Percentiles rank a stretch among this genome's conserved stretches.
These are phyloP conservation scores for Troilus luridus DNA, from an alignment of 2,888 invertebrate species.

Conservation along the genomic window DNA sequence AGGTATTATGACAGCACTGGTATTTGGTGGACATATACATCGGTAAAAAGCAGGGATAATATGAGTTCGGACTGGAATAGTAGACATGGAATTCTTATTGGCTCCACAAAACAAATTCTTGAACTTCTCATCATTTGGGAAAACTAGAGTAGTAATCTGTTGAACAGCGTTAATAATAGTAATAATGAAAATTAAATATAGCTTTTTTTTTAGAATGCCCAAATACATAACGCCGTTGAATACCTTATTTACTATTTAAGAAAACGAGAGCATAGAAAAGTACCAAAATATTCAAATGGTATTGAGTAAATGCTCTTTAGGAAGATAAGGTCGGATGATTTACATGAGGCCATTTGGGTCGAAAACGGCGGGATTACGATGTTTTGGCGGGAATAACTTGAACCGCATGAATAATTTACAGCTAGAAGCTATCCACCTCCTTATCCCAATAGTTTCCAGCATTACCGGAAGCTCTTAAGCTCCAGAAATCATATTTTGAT, in stretches of 20 bases:
- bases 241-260: background rate
- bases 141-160: no score
- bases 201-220: no score
- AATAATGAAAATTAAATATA: no score
- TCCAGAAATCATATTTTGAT: background rate
- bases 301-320: background rate
- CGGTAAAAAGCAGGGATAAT: no score
- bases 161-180: no score
- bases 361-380: background rate
- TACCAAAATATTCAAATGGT: background rate
- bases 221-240: no score
- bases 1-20: no score
- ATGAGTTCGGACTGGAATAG: no score
- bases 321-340: background rate
- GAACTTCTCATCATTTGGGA: no score
- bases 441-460: background rate
- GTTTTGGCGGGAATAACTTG: conserved; percentile 15
- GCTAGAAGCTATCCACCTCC: background rate
- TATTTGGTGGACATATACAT: no score
- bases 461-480: background rate
- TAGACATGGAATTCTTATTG: no score
- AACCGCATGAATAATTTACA: conserved; percentile 43
- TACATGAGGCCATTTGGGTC: background rate
- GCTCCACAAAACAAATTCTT: no score
- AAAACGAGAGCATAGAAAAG: background rate